A percentile compares a stretch with the other conserved stretches of the same genome.
Conservation (phyloP, 2,797 vertebrate genomes). For the Psittacula echo region DNA sequence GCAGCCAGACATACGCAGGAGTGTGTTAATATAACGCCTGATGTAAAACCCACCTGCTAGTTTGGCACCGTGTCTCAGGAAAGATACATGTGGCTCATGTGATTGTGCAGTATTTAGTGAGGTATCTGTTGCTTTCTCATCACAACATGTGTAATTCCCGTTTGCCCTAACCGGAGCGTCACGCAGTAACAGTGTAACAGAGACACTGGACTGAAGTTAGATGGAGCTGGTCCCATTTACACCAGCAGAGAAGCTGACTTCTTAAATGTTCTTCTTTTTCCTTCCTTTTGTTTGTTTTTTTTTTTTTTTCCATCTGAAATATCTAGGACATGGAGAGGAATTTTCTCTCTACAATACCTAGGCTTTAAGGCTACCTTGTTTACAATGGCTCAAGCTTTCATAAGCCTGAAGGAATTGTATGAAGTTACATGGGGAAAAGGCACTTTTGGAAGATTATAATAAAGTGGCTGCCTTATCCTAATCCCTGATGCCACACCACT, state of each 20-base stretch:
- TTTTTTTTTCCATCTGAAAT: neutral
- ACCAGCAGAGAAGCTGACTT: neutral
- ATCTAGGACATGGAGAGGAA: neutral
- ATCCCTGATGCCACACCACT: neutral
- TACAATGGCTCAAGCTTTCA: conserved; percentile 14
- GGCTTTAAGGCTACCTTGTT: conserved; percentile 7
- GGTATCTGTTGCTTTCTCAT: conserved; percentile 18
- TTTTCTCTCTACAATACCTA: neutral
- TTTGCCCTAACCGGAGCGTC: neutral
- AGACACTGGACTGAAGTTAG: neutral
- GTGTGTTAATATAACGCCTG: conserved; percentile 52
- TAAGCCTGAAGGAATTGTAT: conserved; percentile 9
- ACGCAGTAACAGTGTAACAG: neutral
- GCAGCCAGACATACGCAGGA: conserved; percentile 46
- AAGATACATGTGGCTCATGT: conserved; percentile 17
- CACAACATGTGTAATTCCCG: neutral
- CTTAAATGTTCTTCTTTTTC: neutral
- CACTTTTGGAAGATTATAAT: neutral
- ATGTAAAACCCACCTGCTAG: conserved; percentile 63
- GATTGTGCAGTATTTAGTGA: conserved; percentile 26
- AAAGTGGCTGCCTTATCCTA: neutral
- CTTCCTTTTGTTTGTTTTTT: neutral
- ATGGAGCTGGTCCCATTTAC: neutral
- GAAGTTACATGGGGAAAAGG: neutral
- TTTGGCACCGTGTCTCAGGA: conserved; percentile 43